These are phyloP conservation scores for Spinibarbus caldwelli DNA, from an alignment of 2,797 vertebrate species.

Conservation along the genomic window DNA sequence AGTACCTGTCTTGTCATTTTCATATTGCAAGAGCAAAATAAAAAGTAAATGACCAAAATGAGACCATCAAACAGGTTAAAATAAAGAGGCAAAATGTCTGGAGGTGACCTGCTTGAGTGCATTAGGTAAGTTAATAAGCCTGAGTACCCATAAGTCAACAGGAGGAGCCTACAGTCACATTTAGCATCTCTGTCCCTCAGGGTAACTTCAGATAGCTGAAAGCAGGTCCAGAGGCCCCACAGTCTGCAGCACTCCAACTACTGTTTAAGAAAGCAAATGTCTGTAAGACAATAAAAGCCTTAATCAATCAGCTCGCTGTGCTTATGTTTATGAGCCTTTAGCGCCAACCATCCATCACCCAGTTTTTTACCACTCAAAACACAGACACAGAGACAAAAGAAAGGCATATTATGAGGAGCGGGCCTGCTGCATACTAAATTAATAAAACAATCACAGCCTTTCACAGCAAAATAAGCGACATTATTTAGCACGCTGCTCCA, in stretches of 20 bases:
- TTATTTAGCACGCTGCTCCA: conserved; percentile 71
- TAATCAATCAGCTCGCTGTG: conserved; percentile 79
- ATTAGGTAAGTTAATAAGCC: conserved; percentile 68
- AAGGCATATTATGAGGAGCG: conserved; percentile 69
- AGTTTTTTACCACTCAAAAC: conserved; percentile 55
- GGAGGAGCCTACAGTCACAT: conserved; percentile 75
- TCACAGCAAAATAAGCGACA: conserved; percentile 56
- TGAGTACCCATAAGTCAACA: conserved; percentile 76
- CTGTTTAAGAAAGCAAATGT: conserved; percentile 76
- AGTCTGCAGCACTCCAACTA: conserved; percentile 69
- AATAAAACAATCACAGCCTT: conserved; percentile 55
- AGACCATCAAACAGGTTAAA: not conserved
- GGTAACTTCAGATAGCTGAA: conserved; percentile 38
- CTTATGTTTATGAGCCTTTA: conserved; percentile 77
- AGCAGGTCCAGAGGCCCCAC: conserved; percentile 49
- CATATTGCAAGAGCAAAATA: not conserved
- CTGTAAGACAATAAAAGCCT: conserved; percentile 67
- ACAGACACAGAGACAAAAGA: conserved; percentile 71
- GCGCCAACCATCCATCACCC: conserved; percentile 76
- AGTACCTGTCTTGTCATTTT: not conserved
- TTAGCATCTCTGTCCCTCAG: conserved; percentile 63
- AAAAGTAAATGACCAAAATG: not conserved
- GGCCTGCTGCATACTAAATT: conserved; percentile 60
- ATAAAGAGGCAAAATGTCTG: conserved; percentile 5
- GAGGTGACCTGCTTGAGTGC: conserved; percentile 37